Percentiles rank a stretch among this genome's conserved stretches.
Conservation (phyloP, 2,888 invertebrate species). For the Ochropacha duplaris region DNA sequence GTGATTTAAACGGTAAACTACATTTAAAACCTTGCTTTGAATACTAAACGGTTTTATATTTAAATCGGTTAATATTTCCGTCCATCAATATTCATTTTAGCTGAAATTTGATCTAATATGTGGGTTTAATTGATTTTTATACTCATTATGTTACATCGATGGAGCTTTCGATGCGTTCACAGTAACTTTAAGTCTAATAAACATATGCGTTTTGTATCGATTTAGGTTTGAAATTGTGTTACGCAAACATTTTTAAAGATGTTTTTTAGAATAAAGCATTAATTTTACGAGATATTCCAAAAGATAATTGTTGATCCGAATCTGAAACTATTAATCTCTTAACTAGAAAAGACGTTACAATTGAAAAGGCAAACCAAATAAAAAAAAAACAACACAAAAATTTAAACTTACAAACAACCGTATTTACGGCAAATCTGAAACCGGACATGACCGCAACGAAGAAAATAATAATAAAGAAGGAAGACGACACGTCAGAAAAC, state of each 20-base stretch:
- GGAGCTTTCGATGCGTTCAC: too few species aligned
- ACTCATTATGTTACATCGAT: too few species aligned
- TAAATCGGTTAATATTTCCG: not conserved
- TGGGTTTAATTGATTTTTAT: too few species aligned
- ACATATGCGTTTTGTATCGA: too few species aligned
- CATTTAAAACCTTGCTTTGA: not conserved
- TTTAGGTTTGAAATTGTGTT: too few species aligned
- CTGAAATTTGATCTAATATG: not conserved
- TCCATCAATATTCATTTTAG: not conserved
- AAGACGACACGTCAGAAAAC: slow-evolving; percentile 33
- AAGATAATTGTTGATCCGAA: not conserved
- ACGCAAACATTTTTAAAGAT: too few species aligned
- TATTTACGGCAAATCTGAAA: slow-evolving; percentile 21
- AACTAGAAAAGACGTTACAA: not conserved
- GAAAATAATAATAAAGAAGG: slow-evolving; percentile 30
- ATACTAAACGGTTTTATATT: not conserved
- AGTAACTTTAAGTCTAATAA: too few species aligned
- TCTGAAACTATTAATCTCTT: not conserved
- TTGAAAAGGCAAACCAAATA: not conserved
- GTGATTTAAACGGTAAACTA: not conserved
- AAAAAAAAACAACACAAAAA: not conserved
- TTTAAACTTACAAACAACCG: not conserved
- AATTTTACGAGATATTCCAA: too few species aligned
- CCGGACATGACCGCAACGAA: slow-evolving; percentile 32
- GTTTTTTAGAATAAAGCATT: too few species aligned